These are phyloP conservation scores for Ephydatia muelleri DNA, from an alignment of 37 sponge, comb jelly and placozoan species.

Conservation along the genomic window DNA sequence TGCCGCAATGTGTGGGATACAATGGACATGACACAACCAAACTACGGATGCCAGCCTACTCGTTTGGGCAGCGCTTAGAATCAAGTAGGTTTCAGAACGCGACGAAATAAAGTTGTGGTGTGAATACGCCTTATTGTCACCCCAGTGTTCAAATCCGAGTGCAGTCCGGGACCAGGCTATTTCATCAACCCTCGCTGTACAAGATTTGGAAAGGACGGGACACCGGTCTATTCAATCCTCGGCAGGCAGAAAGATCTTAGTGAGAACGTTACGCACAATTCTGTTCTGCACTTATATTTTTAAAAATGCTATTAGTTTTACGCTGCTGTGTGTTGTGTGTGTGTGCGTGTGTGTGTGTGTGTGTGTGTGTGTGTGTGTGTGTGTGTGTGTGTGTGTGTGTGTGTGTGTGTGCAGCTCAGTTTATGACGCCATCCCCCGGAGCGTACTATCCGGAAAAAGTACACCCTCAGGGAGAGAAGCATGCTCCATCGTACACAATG, in stretches of 20 bases:
- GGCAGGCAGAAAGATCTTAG: conserved; percentile 88
- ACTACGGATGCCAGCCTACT: conserved; percentile 78
- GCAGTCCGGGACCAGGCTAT: conserved; percentile 96
- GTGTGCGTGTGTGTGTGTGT: conserved; percentile 34
- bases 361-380: conserved; percentile 19
- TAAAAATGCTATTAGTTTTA: too few relatives aligned
- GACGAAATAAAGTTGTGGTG: conserved; percentile 4
- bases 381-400: conserved; percentile 7
- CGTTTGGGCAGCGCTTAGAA: conserved; percentile 82
- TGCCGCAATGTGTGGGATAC: conserved; percentile 81
- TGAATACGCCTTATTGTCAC: neutral
- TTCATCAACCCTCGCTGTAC: conserved; percentile 77
- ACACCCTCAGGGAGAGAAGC: conserved; percentile 94
- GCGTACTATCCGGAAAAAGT: conserved; percentile 89
- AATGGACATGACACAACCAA: conserved; percentile 88
- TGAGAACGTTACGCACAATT: too few relatives aligned
- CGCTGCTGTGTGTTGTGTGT: conserved; percentile 1
- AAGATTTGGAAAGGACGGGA: conserved; percentile 89
- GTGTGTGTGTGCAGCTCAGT: conserved; percentile 54
- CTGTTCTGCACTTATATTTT: neutral
- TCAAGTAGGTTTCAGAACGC: conserved; percentile 63
- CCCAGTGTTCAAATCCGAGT: conserved; percentile 88
- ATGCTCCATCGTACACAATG: conserved; percentile 96
- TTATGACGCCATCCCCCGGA: conserved; percentile 95
- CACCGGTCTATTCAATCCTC: conserved; percentile 93